phyloP scores from a whole-genome alignment of 2,113 vertebrate genomes.

The Scortum barcoo region DNA sequence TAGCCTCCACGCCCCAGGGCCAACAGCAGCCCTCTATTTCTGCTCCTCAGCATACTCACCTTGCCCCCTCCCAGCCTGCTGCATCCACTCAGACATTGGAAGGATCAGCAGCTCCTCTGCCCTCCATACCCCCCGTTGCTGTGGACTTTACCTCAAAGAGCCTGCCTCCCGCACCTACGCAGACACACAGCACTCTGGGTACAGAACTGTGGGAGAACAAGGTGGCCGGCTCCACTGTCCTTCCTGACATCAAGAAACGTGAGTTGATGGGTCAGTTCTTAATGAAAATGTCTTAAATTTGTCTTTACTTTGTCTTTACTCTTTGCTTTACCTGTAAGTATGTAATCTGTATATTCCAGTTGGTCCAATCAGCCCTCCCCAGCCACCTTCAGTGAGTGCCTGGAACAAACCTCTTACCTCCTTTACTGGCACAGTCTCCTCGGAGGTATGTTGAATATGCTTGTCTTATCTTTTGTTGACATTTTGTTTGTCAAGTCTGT shows the following conservation, averaged over 20 bases:
- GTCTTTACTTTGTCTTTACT: too few species aligned
- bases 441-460: slow-evolving; percentile 85
- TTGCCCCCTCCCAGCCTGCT: slow-evolving; percentile 67
- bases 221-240: slow-evolving; percentile 86
- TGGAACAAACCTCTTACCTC: slow-evolving; percentile 99
- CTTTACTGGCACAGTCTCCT: slow-evolving; percentile 89
- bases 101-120: slow-evolving; percentile 71
- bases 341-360: slow-evolving; percentile 82
- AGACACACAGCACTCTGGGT: slow-evolving; percentile 87
- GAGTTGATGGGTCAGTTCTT: slow-evolving; percentile 71
- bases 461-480: too few species aligned
- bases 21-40: slow-evolving; percentile 68
- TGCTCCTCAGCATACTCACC: slow-evolving; percentile 76
- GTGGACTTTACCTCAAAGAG: slow-evolving; percentile 87
- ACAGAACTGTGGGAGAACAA: slow-evolving; percentile 97
- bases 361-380: slow-evolving; percentile 96
- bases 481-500: neutral
- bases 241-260: slow-evolving; percentile 96
- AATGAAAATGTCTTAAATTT: neutral
- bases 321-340: too few species aligned
- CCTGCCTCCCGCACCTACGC: slow-evolving; percentile 82
- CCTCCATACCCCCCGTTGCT: slow-evolving; percentile 70
- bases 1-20: slow-evolving; percentile 52
- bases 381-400: slow-evolving; percentile 97
- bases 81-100: slow-evolving; percentile 78